Evolutionary conservation across 2,797 vertebrate species (phyloP).

Genomic region (Muscicapa striata): DNA sequence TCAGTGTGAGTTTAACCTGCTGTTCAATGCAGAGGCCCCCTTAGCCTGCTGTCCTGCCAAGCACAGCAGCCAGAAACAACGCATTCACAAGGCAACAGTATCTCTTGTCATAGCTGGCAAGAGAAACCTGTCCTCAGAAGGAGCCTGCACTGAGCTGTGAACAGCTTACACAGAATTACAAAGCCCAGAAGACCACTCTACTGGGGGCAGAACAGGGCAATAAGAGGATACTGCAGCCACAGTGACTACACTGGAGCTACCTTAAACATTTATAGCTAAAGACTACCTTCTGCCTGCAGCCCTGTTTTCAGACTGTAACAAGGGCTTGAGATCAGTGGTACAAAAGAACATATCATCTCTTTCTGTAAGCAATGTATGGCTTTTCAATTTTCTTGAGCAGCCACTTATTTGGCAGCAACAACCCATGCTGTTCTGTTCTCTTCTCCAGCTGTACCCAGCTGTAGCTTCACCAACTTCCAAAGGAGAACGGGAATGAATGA

Average conservation of each 20-base stretch:
- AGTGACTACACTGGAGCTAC: not conserved
- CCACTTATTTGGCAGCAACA: not conserved
- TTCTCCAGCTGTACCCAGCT: not conserved
- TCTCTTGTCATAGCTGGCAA: not conserved
- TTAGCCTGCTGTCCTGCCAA: not conserved
- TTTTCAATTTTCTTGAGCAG: not conserved
- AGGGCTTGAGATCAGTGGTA: not conserved
- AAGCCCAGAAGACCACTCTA: not conserved
- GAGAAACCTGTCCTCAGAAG: not conserved
- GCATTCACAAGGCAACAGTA: not conserved
- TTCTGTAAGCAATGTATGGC: not conserved
- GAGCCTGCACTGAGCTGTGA: not conserved
- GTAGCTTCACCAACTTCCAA: not conserved
- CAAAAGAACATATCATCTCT: not conserved
- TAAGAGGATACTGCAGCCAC: not conserved
- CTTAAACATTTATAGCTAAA: not conserved
- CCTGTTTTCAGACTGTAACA: not conserved
- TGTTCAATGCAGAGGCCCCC: not conserved
- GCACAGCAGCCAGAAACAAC: not conserved
- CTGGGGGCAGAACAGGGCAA: not conserved
- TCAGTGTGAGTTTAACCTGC: not conserved
- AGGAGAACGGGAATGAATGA: not conserved
- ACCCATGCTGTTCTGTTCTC: not conserved
- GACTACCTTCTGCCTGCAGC: not conserved
- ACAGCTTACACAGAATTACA: not conserved